phyloP scores from a whole-genome alignment of 2,113 vertebrate genomes.

The Lophotis ruficrista region DNA sequence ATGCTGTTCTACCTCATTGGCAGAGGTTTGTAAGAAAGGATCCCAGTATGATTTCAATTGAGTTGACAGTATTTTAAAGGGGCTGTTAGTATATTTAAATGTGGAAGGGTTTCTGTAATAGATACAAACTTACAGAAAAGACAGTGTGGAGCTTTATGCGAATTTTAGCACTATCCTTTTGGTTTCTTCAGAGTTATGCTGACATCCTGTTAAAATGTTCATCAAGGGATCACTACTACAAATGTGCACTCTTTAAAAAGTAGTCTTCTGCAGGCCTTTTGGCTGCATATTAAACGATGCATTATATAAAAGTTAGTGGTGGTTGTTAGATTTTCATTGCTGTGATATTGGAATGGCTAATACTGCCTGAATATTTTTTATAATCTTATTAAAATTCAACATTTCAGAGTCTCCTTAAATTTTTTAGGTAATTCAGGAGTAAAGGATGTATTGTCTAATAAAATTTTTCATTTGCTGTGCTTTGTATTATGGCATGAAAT shows the following conservation, averaged over 20 bases:
- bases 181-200: background rate
- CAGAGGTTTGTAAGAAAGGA: background rate
- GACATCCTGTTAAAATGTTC: background rate
- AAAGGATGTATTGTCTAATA: background rate
- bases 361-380: background rate
- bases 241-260: background rate
- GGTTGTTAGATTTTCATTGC: background rate
- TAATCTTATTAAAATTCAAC: background rate
- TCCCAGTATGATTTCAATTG: background rate
- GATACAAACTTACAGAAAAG: background rate
- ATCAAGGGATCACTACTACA: background rate
- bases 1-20: background rate
- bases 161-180: background rate
- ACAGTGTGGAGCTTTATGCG: background rate
- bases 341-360: background rate
- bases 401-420: background rate
- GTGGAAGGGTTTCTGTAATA: background rate
- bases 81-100: background rate
- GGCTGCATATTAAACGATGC: background rate
- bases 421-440: background rate
- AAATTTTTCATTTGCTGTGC: background rate
- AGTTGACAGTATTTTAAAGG: background rate
- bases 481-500: background rate
- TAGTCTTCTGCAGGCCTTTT: background rate
- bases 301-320: background rate